Base-by-base conservation (phyloP, 2,888 invertebrate species). In the Lasioglossum figueresi region DNA sequence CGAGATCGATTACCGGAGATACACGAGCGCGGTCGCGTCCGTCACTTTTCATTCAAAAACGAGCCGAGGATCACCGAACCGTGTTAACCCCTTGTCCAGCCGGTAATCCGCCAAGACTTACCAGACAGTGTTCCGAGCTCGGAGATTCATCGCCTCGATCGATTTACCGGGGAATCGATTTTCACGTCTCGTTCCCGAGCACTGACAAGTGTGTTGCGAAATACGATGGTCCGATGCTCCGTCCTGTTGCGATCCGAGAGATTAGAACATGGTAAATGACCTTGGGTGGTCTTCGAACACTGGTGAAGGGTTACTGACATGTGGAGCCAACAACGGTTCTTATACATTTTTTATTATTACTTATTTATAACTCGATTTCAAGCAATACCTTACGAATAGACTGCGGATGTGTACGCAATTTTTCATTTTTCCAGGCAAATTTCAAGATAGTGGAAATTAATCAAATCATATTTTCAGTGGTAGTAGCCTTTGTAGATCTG, bases 1-100 rank as follows among this genome's bases (percentile, higher is more conserved):
- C 79, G 79, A 87, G 89, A 90, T 90, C 89, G 85, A 90, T 90
- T 86, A 87, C 87, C 80, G 37, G 70, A 77, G 82, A 76, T 79
- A 77, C 79, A 63, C 63, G 27, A 31, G 40, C 78, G 82, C 77
- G 80, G 81, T 85, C 71, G 45, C 45, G 68, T 74, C 37, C 76
- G 86, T 87, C 83, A 76, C 83, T 83, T 87, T 87, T 87, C 87
- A 34, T 76, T 76, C 48, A 48, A 76, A 76, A 76, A 76, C 66
- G 34, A 68, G n/a, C 66, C 10, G 66, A 8, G 43, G 23, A 63
- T 31, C 76, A 23, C 16, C 43, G 40, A 31, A 66, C 45, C 73
- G 73, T 48, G 73, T 87, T 73, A 84, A 80, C 82, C 79, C 76
- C 83, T 86, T 77, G 85, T 84, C 43, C 31, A 27, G 2, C 19